Evolutionary conservation across 2,113 vertebrate species (phyloP).

Genomic region (Cisticola juncidis): DNA sequence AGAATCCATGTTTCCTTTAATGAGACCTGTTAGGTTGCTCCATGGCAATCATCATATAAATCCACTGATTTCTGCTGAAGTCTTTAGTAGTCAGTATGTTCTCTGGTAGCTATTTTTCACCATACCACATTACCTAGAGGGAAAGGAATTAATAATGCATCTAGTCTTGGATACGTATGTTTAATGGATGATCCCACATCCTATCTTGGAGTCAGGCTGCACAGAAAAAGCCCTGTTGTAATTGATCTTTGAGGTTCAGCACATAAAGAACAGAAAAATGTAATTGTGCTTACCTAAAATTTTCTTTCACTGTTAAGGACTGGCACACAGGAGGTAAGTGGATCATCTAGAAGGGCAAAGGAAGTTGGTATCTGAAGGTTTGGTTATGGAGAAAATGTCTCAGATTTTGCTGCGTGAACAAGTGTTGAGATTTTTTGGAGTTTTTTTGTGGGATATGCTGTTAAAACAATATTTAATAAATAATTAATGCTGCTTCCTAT

Average conservation of each 20-base stretch:
- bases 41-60: conserved; percentile 30
- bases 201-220: conserved; percentile 5
- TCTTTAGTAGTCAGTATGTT: conserved; percentile 45
- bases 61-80: conserved; percentile 53
- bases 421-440: not conserved
- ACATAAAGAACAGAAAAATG: conserved; percentile 5
- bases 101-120: conserved; percentile 56
- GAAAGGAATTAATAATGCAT: conserved; percentile 58
- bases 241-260: conserved; percentile 31
- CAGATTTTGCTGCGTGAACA: not conserved
- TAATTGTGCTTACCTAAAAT: not conserved
- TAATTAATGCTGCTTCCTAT: not conserved
- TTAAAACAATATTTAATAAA: not conserved
- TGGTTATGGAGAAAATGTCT: not conserved
- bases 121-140: conserved; percentile 38
- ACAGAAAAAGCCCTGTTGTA: not conserved
- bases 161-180: conserved; percentile 24
- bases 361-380: not conserved
- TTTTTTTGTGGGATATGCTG: not conserved
- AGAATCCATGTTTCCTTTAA: conserved; percentile 6
- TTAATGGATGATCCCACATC: conserved; percentile 52
- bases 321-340: not conserved
- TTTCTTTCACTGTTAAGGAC: not conserved
- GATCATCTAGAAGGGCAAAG: not conserved
- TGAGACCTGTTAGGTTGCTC: not conserved